These are phyloP conservation scores for Linnaemya tessellans DNA, from an alignment of 2,888 invertebrate genomes.

Conservation along the genomic window DNA sequence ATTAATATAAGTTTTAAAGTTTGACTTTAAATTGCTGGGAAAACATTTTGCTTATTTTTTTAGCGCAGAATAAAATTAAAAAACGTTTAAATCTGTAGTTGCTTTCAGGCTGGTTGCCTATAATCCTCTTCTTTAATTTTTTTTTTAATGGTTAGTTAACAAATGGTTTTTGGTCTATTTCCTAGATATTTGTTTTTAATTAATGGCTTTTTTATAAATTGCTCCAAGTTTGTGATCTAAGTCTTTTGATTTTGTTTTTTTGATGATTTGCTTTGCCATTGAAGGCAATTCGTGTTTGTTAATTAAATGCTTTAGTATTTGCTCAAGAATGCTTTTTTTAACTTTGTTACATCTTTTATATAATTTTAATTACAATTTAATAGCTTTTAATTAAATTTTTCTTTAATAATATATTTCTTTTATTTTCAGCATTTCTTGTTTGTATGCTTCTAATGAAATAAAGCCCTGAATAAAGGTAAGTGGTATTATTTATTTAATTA, in stretches of 20 bases:
- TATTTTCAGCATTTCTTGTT: conserved; percentile 1
- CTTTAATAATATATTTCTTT: background rate
- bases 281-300: background rate
- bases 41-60: background rate
- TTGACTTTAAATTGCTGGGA: background rate
- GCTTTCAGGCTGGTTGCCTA: background rate
- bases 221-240: background rate
- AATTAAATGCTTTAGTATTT: background rate
- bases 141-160: background rate
- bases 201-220: background rate
- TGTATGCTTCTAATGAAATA: background rate
- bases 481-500: background rate
- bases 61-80: background rate
- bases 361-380: background rate
- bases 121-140: background rate
- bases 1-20: conserved; percentile 45
- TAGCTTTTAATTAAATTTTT: background rate
- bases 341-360: background rate
- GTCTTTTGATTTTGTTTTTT: conserved; percentile 9
- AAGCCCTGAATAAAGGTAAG: background rate
- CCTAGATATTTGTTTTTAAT: background rate
- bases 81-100: conserved; percentile 1
- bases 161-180: too few species aligned
- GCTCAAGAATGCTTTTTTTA: background rate
- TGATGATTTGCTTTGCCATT: too few species aligned